Evolutionary conservation across 2,888 invertebrate genomes (phyloP).

Genomic region (Tipula helvola): DNA sequence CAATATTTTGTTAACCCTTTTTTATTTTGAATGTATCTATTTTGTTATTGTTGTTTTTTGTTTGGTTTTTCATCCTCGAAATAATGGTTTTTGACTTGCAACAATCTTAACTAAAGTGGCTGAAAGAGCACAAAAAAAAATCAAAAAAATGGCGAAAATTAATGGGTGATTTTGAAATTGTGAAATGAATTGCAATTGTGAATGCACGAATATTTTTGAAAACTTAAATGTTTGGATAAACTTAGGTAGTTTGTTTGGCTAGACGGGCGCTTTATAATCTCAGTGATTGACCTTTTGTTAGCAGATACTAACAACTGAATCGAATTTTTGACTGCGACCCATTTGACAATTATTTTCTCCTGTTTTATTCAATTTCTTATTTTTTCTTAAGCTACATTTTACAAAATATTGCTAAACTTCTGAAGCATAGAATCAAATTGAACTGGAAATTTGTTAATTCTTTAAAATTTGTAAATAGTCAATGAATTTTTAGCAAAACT

Average conservation of each 20-base stretch:
- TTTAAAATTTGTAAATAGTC: no score
- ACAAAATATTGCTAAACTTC: no score
- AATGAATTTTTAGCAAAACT: no score
- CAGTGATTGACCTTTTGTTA: no score
- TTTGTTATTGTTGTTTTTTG: background rate
- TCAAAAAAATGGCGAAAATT: background rate
- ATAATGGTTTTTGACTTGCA: background rate
- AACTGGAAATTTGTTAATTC: no score
- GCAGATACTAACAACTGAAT: no score
- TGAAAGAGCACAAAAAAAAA: background rate
- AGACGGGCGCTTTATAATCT: background rate
- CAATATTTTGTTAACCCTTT: background rate
- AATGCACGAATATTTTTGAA: background rate
- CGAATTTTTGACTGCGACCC: no score
- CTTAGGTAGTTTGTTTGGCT: background rate
- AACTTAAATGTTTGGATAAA: background rate
- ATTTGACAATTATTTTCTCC: no score
- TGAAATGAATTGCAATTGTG: background rate
- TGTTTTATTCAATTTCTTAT: no score
- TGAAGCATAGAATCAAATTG: no score
- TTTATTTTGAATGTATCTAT: background rate
- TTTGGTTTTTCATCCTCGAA: background rate
- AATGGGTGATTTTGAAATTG: background rate
- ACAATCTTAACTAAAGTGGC: background rate
- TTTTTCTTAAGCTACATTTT: no score